Conservation (phyloP, 2,113 vertebrate species). For the Arvicanthis niloticus region DNA sequence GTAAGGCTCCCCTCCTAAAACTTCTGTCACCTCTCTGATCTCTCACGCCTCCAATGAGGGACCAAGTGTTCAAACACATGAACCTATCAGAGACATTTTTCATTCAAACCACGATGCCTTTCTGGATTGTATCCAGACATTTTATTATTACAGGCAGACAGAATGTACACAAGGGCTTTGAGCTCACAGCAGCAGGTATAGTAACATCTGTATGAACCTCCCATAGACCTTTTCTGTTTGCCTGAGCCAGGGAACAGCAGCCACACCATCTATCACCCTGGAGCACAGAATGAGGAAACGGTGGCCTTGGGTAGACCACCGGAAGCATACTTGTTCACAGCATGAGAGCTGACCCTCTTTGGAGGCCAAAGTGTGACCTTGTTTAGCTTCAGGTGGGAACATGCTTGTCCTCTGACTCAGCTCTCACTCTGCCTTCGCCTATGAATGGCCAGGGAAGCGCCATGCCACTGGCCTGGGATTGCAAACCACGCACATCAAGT, state of each 20-base stretch:
- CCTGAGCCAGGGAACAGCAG: background rate
- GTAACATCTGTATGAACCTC: fast-evolving
- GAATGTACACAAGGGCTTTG: background rate
- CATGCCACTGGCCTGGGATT: background rate
- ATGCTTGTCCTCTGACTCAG: fast-evolving
- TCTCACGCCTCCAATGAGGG: background rate
- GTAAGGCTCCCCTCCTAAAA: background rate
- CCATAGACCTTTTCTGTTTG: background rate
- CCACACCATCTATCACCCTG: background rate
- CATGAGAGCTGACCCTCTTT: background rate
- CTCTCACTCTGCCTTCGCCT: background rate
- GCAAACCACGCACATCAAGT: background rate
- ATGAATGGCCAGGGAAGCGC: background rate
- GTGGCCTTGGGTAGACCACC: background rate
- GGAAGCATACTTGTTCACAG: background rate
- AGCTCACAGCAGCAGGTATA: background rate
- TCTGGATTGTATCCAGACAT: background rate
- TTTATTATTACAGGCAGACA: background rate
- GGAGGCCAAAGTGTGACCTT: background rate
- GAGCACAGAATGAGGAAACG: fast-evolving
- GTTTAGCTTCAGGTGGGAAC: background rate
- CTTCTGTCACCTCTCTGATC: background rate
- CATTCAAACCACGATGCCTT: background rate
- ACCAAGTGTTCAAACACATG: background rate
- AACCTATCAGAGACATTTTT: background rate